Percentiles rank a stretch among this genome's conserved stretches.
Evolutionary conservation across 2,797 vertebrate species (phyloP).

Genomic region (Urosaurus nigricauda): DNA sequence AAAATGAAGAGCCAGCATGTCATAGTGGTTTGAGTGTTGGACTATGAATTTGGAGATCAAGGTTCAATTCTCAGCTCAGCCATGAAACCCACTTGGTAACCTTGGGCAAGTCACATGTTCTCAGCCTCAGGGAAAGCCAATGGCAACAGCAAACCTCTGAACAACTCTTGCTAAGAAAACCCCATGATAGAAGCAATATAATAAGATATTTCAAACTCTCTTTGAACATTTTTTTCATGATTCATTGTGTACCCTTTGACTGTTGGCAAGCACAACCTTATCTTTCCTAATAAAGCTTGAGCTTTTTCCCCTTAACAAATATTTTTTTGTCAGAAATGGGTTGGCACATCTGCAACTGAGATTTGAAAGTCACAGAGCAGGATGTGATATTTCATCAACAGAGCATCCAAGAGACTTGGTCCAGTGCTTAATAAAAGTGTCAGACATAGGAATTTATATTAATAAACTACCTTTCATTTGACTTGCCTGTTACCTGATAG

Average conservation of each 20-base stretch:
- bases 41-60: too few relatives aligned
- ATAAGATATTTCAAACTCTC: conserved; percentile 22
- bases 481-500: conserved; percentile 51
- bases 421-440: conserved; percentile 54
- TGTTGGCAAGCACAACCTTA: conserved; percentile 15
- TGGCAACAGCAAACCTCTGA: too few relatives aligned
- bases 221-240: conserved; percentile 54
- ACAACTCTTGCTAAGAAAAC: too few relatives aligned
- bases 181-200: background rate
- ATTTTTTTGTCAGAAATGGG: conserved; percentile 46
- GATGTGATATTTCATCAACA: conserved; percentile 56
- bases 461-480: conserved; percentile 47
- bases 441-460: conserved; percentile 46
- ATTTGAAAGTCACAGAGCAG: conserved; percentile 57
- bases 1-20: too few relatives aligned
- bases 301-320: conserved; percentile 57
- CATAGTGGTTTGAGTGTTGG: too few relatives aligned
- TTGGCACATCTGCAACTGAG: conserved; percentile 59
- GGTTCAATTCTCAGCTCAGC: too few relatives aligned
- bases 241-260: conserved; percentile 1
- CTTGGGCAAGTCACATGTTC: too few relatives aligned
- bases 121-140: too few relatives aligned
- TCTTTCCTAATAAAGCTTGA: conserved; percentile 54
- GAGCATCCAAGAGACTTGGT: conserved; percentile 32
- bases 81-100: too few relatives aligned